Evolutionary conservation across 2,113 vertebrate species (phyloP).

Genomic region (Misgurnus mizolepis): DNA sequence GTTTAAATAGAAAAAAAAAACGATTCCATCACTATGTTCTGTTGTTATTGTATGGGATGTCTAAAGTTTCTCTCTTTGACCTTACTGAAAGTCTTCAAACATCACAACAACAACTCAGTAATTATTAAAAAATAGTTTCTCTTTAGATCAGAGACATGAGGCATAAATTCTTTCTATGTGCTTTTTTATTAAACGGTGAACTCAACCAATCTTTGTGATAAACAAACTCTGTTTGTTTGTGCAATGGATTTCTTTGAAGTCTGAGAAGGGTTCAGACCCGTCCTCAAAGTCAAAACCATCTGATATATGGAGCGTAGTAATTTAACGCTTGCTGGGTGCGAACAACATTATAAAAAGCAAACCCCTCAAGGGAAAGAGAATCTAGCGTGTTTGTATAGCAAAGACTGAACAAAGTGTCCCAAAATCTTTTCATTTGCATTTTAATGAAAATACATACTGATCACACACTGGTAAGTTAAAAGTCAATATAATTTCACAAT

Average conservation of each 20-base stretch:
- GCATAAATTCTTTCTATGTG: conserved; percentile 50
- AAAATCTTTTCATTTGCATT: conserved; percentile 4
- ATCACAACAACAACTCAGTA: conserved; percentile 70
- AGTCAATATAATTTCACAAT: neutral
- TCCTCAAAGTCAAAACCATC: conserved; percentile 23
- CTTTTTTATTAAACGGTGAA: conserved; percentile 64
- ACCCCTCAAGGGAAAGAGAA: neutral
- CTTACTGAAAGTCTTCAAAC: conserved; percentile 51
- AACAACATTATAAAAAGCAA: neutral
- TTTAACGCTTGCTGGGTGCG: conserved; percentile 25
- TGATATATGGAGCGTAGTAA: neutral
- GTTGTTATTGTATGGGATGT: no score
- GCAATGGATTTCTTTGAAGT: neutral
- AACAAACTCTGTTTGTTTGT: conserved; percentile 40
- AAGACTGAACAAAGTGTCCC: neutral
- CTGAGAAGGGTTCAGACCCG: neutral
- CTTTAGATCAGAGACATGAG: conserved; percentile 18
- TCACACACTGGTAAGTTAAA: neutral
- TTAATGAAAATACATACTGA: neutral
- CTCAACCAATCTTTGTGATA: neutral
- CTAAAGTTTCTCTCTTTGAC: neutral
- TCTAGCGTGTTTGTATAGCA: neutral
- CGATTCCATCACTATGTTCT: no score
- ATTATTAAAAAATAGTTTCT: conserved; percentile 71
- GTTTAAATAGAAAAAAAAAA: no score